Evolutionary conservation across 2,113 vertebrate genomes (phyloP).

Genomic region (Gallinago paraguaiae): DNA sequence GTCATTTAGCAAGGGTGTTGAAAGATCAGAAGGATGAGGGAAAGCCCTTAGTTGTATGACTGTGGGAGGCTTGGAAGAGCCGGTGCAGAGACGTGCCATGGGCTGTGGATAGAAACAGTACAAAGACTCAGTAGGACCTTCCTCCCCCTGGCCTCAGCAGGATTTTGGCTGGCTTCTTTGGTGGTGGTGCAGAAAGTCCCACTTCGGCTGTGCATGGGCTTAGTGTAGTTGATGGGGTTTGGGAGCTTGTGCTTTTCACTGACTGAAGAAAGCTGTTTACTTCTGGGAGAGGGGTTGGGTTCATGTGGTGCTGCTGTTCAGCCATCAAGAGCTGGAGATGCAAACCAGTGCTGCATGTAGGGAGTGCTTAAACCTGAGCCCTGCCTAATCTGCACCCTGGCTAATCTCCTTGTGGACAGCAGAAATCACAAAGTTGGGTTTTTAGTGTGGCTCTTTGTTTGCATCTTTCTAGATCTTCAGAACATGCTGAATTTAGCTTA

Average conservation of each 20-base stretch:
- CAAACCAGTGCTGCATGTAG: not conserved
- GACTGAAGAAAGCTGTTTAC: not conserved
- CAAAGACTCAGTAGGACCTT: not conserved
- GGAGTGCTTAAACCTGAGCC: not conserved
- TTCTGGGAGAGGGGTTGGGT: not conserved
- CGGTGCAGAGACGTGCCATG: not conserved
- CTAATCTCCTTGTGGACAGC: not conserved
- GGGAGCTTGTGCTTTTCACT: not conserved
- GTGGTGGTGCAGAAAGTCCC: not conserved
- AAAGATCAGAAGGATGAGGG: not conserved
- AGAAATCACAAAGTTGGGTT: not conserved
- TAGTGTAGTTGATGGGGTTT: not conserved
- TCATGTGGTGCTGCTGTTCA: not conserved
- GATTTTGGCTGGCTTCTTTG: not conserved
- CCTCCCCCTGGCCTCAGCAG: not conserved
- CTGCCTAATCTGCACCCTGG: not conserved
- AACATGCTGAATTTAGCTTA: not conserved
- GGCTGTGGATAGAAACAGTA: not conserved
- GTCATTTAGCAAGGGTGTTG: not conserved
- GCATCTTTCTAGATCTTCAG: not conserved
- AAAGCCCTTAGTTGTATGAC: not conserved
- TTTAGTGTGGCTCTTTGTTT: not conserved
- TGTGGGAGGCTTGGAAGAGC: not conserved
- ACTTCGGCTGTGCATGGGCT: not conserved
- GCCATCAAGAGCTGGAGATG: not conserved